phyloP scores from a whole-genome alignment of 1,140 invertebrate species.

The Drosophila auraria region DNA sequence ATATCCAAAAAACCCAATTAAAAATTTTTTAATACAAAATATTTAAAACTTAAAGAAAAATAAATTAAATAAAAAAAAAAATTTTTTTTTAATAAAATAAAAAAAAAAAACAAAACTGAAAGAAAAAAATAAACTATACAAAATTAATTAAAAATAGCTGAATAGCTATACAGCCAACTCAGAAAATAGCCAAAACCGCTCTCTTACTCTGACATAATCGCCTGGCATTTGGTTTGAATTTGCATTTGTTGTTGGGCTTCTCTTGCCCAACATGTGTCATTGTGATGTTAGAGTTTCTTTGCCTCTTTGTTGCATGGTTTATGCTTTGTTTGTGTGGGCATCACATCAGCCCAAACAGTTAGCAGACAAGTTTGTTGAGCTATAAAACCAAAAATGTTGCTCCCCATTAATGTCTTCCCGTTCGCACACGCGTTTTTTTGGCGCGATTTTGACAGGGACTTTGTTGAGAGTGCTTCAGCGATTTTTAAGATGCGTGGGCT shows the following conservation, averaged over 20 bases:
- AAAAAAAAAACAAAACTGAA: not conserved
- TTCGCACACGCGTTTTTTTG: slow-evolving; percentile 7
- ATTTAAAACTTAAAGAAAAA: too few species aligned
- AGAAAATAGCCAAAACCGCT: not conserved
- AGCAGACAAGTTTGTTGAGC: slow-evolving; percentile 60
- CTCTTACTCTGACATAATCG: slow-evolving; percentile 63
- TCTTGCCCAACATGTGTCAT: slow-evolving; percentile 52
- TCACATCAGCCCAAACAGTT: slow-evolving; percentile 22
- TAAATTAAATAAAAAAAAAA: not conserved
- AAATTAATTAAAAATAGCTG: too few species aligned
- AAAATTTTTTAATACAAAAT: not conserved
- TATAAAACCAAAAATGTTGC: slow-evolving; percentile 67
- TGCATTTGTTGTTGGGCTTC: slow-evolving; percentile 37
- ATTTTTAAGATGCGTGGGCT: slow-evolving; percentile 5
- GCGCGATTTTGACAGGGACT: slow-evolving; percentile 9
- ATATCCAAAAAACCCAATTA: too few species aligned
- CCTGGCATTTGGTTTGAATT: slow-evolving; percentile 37
- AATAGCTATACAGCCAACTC: not conserved
- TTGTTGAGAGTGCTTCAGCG: not conserved
- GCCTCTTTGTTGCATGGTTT: slow-evolving; percentile 56
- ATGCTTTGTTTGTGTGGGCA: slow-evolving; percentile 49
- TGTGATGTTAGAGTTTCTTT: slow-evolving; percentile 34
- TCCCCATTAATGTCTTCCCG: slow-evolving; percentile 23
- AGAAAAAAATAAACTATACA: too few species aligned
- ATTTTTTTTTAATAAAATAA: not conserved